These are phyloP conservation scores for Melanargia galathea DNA, from an alignment of 2,888 invertebrate genomes.

Conservation along the genomic window DNA sequence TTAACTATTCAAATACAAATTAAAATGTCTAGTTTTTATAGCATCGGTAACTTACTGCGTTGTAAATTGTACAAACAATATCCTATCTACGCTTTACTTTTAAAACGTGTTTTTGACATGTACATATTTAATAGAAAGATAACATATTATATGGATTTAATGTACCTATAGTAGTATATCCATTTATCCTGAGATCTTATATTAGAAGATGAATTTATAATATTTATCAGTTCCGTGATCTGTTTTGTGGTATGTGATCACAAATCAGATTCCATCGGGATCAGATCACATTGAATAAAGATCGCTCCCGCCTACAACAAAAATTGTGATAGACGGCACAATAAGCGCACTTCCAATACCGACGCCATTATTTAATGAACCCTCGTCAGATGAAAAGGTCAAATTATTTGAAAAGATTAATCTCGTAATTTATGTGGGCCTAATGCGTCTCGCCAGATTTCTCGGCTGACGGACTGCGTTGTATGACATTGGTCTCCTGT, in stretches of 20 bases:
- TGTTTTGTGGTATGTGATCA: conserved; percentile 29
- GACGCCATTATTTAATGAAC: conserved; percentile 80
- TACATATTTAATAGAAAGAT: conserved; percentile 12
- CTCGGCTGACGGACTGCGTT: conserved; percentile 63
- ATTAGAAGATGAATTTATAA: neutral
- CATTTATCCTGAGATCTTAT: neutral
- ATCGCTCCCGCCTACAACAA: conserved; percentile 65
- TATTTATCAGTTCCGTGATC: conserved; percentile 18
- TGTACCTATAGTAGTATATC: neutral
- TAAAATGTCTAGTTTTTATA: neutral
- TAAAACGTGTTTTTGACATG: conserved; percentile 26
- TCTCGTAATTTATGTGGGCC: conserved; percentile 78
- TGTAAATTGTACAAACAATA: conserved; percentile 18
- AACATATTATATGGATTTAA: neutral
- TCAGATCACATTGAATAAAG: conserved; percentile 45
- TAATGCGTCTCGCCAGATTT: conserved; percentile 71
- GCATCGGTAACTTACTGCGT: conserved; percentile 24
- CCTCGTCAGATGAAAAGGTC: conserved; percentile 82
- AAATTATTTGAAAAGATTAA: conserved; percentile 82
- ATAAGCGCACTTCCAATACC: conserved; percentile 77
- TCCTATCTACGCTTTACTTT: conserved; percentile 25
- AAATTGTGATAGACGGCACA: conserved; percentile 79
- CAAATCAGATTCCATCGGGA: conserved; percentile 36
- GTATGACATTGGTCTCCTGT: conserved; percentile 68
- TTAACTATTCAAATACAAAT: neutral